Base-by-base conservation (phyloP, 2,797 vertebrate species). In the Rhyacichthys aspro region DNA sequence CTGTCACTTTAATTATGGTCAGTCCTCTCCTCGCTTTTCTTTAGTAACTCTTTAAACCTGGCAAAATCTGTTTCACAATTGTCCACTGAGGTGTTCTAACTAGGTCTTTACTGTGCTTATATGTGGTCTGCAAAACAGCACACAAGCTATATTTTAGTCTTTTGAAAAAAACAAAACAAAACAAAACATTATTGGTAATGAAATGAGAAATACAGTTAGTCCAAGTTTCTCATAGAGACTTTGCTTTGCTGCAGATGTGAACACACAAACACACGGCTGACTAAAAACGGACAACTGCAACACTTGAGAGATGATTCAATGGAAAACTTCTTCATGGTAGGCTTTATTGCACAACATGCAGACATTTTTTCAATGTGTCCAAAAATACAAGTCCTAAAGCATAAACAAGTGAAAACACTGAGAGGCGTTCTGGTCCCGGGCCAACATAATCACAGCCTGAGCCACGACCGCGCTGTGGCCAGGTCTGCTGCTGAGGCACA, bases 401-500 rank as follows among this genome's bases (percentile, higher is more conserved):
- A 74, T 67, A 83, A 80, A 84, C 67, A 74, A 72, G 60, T 41
- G 81, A 68, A 67, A 86, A 79, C 55, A 78, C 47, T n/a, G 53
- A 74, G 55, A 11, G 41, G 62, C 68, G 70, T 54, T 59, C 63
- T 80, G 70, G 73, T 72, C 45, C 7, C 9, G 17, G 41, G 81
- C 84, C 85, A 88, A 81, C 6, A 9, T 69, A 88, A 84, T 82
- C 86, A 84, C 55, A 83, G 71, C 58, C 61, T 56, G 46, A 74
- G 67, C 58, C 66, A 75, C 76, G 77, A 72, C 76, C 15, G 42
- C 75, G 45, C 71, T 47, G 52, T 77, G 68, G 82, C 71, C 68
- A 63, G 63, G 61, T 74, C 72, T 64, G 82, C 89, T 85, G 84
- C 87, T 58, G 82, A 93, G 89, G 88, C 83, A 89, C 88, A 85